Conservation (phyloP, 1,140 invertebrate genomes). For the Drosophila nigrodunni region DNA sequence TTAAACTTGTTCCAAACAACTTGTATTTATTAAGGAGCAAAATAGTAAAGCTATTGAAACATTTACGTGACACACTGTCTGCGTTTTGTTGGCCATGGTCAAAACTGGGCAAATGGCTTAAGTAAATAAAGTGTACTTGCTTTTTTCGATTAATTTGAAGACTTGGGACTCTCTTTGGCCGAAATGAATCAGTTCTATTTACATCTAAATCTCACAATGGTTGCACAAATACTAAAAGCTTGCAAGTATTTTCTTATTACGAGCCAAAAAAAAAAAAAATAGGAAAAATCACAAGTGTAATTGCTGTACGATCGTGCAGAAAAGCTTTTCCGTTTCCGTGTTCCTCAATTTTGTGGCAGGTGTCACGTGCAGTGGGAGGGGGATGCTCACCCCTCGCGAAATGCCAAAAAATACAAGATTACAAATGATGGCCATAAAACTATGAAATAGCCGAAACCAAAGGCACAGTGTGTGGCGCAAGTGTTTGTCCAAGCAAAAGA, state of each 20-base stretch:
- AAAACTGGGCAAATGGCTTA: too few species aligned
- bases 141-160: neutral
- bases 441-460: conserved; percentile 4
- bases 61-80: neutral
- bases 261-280: conserved; percentile 24
- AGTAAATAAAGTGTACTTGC: conserved; percentile 18
- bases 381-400: neutral
- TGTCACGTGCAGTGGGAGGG: conserved; percentile 5
- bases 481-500: neutral
- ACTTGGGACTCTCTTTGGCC: neutral
- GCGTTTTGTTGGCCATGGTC: neutral
- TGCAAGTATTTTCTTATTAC: conserved; percentile 43
- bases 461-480: neutral
- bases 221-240: conserved; percentile 56
- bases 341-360: conserved; percentile 9
- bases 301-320: conserved; percentile 35
- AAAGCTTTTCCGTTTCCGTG: conserved; percentile 50
- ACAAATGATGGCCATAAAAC: neutral
- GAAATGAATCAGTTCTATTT: conserved; percentile 1
- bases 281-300: conserved; percentile 23
- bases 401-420: conserved; percentile 24
- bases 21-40: neutral
- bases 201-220: conserved; percentile 44
- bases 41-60: neutral
- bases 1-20: neutral